Evolutionary conservation across 2,797 vertebrate genomes (phyloP), one percentile per base, ranked within the genome.

Genomic region (Odontamblyopus rebecca): DNA sequence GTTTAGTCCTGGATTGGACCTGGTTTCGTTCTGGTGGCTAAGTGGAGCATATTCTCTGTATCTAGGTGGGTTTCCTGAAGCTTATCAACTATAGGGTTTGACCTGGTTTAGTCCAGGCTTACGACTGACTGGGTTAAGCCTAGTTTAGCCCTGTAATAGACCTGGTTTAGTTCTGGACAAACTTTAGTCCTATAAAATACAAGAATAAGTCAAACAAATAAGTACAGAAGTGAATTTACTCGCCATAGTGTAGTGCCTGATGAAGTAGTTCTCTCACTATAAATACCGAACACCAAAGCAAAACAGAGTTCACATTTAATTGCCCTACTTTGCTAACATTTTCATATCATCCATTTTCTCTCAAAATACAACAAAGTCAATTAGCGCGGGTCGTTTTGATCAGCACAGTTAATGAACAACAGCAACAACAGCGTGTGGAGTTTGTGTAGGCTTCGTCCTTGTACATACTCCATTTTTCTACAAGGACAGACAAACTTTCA

Each of bases 401-500:
- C 84, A 84, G 75, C 68, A 72, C 85, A 83, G 85, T 69, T 86
- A 86, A 90, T 89, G 81, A 89, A 89, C 89, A 82, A 82, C 82
- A 73, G 76, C 67, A 89, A 89, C 89, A 82, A 82, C 82, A 73
- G 76, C 67, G 73, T 79, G 84, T 76, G 75, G 54, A 44, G 67
- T 48, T 18, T 60, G 67, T 41, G 56, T 60, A 38, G 54, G 50
- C 61, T 38, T 62, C 61, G 74, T 63, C 75, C 60, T 79, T 75
- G 72, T 71, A 72, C 62, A 35, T 2, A 38, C 64, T 72, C 65
- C 70, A 75, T 86, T 86, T 80, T 67, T 70, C 29, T 78, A 85
- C 79, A 85, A 89, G 85, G 84, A 89, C 82, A 88, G 82, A 80
- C 82, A 71, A 71, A 61, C 83, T 90, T 90, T 90, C 80, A 91